phyloP scores from a whole-genome alignment of 2,797 vertebrate species.

The Fratercula arctica region DNA sequence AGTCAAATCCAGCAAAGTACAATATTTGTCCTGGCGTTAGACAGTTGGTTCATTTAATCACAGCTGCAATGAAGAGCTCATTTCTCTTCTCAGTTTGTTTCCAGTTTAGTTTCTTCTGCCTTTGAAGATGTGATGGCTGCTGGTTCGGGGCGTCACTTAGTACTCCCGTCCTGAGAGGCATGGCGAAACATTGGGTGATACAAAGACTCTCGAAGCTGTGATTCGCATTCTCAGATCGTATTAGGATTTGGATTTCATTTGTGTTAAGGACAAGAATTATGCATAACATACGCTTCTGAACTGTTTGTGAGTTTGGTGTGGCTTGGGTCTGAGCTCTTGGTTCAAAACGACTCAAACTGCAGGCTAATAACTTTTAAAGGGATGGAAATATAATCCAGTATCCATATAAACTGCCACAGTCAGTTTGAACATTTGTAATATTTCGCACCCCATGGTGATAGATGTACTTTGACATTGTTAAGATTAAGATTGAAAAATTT shows the following conservation, averaged over 20 bases:
- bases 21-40: background rate
- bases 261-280: background rate
- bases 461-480: background rate
- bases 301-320: background rate
- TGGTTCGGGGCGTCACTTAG: background rate
- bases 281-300: background rate
- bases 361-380: background rate
- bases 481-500: background rate
- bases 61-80: conserved; percentile 1
- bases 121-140: conserved; percentile 13
- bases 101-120: conserved; percentile 5
- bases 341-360: background rate
- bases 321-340: background rate
- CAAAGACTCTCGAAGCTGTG: background rate
- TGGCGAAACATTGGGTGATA: background rate
- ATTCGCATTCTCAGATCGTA: background rate
- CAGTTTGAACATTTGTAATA: background rate
- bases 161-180: background rate
- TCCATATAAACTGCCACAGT: background rate
- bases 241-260: conserved; percentile 9
- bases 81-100: conserved; percentile 20
- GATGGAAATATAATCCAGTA: background rate
- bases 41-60: conserved; percentile 9
- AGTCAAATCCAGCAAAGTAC: background rate
- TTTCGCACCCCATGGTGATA: background rate